Conservation (phyloP, 2,797 vertebrate genomes). For the Apogon hyalosoma region DNA sequence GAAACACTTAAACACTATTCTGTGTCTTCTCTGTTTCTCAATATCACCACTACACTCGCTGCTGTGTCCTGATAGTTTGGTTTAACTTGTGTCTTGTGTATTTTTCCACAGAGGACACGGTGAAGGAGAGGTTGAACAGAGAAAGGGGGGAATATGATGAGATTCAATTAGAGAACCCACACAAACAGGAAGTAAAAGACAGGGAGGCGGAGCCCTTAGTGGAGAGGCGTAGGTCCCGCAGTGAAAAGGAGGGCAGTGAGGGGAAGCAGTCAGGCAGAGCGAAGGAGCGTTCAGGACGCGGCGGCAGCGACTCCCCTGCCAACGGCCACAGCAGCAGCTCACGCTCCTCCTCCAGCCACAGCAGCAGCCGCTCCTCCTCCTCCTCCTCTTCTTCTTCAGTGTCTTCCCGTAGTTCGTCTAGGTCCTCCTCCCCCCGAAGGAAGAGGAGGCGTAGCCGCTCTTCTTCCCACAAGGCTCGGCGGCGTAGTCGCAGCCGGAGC, state of each 20-base stretch:
- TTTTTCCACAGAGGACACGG: slow-evolving; percentile 88
- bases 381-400: slow-evolving; percentile 92
- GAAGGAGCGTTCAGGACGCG: slow-evolving; percentile 87
- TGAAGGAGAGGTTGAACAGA: slow-evolving; percentile 89
- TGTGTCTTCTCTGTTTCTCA: no score
- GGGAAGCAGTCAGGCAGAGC: slow-evolving; percentile 87
- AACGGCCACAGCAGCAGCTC: slow-evolving; percentile 92
- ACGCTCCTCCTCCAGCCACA: slow-evolving; percentile 89
- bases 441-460: slow-evolving; percentile 93
- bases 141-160: slow-evolving; percentile 92
- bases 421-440: slow-evolving; percentile 91
- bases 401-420: slow-evolving; percentile 92
- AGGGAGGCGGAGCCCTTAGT: slow-evolving; percentile 87
- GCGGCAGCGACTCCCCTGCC: slow-evolving; percentile 84
- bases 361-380: slow-evolving; percentile 90
- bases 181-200: slow-evolving; percentile 91
- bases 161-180: slow-evolving; percentile 87
- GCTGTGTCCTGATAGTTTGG: neutral
- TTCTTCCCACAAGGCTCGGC: slow-evolving; percentile 86
- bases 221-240: slow-evolving; percentile 93
- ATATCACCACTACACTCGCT: no score
- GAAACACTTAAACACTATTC: no score
- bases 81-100: slow-evolving; percentile 20
- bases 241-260: slow-evolving; percentile 88
- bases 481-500: slow-evolving; percentile 92